Conservation (phyloP, 2,888 invertebrate species). For the Nymphalis urticae region DNA sequence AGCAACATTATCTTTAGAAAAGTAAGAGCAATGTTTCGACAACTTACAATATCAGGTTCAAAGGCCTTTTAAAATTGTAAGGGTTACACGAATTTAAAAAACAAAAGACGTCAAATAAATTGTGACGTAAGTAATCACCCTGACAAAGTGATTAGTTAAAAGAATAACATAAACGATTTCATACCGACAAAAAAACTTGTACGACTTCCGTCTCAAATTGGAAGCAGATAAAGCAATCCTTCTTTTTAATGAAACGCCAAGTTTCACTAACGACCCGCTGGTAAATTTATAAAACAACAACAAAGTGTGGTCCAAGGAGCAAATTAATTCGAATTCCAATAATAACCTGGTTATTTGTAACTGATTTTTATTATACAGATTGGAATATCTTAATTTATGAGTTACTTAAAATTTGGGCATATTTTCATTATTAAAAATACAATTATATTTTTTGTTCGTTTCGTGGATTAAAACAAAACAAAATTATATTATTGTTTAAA, state of each 20-base stretch:
- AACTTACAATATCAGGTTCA: no score
- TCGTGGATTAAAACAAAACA: no score
- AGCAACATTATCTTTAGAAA: no score
- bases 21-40: no score
- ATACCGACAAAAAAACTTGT: conserved; percentile 42
- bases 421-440: no score
- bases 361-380: no score
- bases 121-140: conserved; percentile 31
- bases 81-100: neutral
- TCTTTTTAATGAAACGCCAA: conserved; percentile 69
- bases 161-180: conserved; percentile 32
- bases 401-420: no score
- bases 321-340: conserved; percentile 13
- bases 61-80: neutral
- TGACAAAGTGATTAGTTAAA: conserved; percentile 20
- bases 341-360: no score
- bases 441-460: no score
- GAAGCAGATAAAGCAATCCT: conserved; percentile 57
- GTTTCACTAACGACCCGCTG: conserved; percentile 60
- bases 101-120: neutral
- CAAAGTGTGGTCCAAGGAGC: conserved; percentile 23
- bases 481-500: no score
- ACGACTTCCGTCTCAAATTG: conserved; percentile 51
- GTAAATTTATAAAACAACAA: conserved; percentile 52
- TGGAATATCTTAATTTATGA: no score